Percentiles rank a stretch among this genome's conserved stretches.
These are phyloP conservation scores for Synergus itoensis DNA, from an alignment of 2,888 invertebrate genomes.

Conservation along the genomic window DNA sequence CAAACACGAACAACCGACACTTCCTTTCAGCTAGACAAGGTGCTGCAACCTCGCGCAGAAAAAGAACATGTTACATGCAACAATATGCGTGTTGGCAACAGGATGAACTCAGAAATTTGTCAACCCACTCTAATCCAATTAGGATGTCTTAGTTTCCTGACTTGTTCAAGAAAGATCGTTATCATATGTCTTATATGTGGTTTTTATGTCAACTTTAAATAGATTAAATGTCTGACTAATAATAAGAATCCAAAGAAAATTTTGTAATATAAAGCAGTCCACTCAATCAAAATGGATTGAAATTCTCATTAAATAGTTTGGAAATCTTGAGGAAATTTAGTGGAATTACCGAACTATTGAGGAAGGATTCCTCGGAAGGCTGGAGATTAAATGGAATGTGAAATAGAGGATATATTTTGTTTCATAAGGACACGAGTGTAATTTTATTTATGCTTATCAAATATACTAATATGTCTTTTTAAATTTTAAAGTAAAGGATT, in stretches of 20 bases:
- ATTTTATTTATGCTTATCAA: not conserved
- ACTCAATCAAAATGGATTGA: not conserved
- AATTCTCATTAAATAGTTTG: not conserved
- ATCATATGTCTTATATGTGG: too few species aligned
- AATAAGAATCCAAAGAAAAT: not conserved
- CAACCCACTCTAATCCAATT: too few species aligned
- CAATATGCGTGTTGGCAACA: too few species aligned
- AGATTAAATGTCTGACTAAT: too few species aligned
- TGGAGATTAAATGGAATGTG: not conserved
- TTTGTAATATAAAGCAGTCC: not conserved
- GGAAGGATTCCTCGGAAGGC: not conserved
- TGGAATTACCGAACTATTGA: not conserved
- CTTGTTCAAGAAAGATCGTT: too few species aligned
- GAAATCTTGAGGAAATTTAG: not conserved
- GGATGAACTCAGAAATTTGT: too few species aligned
- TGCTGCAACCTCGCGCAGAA: not conserved
- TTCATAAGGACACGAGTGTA: not conserved
- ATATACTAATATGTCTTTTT: not conserved
- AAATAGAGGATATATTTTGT: not conserved
- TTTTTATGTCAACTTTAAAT: too few species aligned
- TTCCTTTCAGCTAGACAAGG: not conserved
- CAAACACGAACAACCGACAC: slow-evolving; percentile 52
- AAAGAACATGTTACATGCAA: too few species aligned
- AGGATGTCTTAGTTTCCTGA: too few species aligned
- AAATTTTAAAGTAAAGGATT: not conserved